phyloP scores from a whole-genome alignment of 2,113 vertebrate species.

The Romanogobio albipinnatus region DNA sequence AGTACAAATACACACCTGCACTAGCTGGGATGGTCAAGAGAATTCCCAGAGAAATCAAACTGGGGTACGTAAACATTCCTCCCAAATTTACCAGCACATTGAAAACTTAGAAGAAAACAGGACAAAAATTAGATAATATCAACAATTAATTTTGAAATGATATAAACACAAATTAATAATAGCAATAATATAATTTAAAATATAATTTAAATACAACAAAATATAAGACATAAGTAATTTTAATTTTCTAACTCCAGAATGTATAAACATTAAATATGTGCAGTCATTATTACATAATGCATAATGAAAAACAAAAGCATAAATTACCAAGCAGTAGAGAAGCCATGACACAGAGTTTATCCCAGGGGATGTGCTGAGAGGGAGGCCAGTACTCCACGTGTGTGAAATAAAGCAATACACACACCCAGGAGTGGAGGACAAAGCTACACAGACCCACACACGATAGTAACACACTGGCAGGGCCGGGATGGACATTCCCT shows the following conservation, averaged over 20 bases:
- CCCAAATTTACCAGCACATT: constrained; percentile 61
- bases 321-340: constrained; percentile 58
- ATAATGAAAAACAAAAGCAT: neutral
- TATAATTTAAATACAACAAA: neutral
- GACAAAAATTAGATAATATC: neutral
- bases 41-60: constrained; percentile 60
- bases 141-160: neutral
- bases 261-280: neutral
- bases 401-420: constrained; percentile 61
- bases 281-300: neutral
- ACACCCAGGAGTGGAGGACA: constrained; percentile 62
- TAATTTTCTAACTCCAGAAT: neutral
- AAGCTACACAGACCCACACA: constrained; percentile 58
- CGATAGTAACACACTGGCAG: constrained; percentile 54
- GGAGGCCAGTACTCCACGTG: constrained; percentile 63
- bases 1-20: constrained; percentile 49
- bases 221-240: neutral
- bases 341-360: constrained; percentile 54
- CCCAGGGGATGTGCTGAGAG: constrained; percentile 57
- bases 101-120: constrained; percentile 53
- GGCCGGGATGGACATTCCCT: constrained; percentile 41
- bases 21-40: constrained; percentile 64
- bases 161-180: neutral
- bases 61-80: constrained; percentile 55
- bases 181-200: neutral